Evolutionary conservation across 2,113 vertebrate genomes (phyloP).

Genomic region (Melanostigma gelatinosum): DNA sequence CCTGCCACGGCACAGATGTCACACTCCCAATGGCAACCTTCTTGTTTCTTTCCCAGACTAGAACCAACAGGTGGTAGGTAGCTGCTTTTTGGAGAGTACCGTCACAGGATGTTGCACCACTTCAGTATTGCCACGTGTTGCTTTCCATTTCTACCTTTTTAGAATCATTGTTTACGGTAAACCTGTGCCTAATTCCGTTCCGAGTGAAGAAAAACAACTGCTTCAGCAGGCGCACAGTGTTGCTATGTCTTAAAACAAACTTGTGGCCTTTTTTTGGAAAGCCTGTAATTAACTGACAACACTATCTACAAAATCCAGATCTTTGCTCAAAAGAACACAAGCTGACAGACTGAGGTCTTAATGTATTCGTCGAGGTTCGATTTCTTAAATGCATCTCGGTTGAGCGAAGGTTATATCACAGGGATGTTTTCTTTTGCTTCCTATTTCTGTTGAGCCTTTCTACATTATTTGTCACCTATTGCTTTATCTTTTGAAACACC

Average conservation of each 20-base stretch:
- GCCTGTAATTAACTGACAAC: conserved; percentile 70
- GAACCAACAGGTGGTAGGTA: conserved; percentile 11
- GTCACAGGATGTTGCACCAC: conserved; percentile 24
- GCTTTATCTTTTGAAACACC: background rate
- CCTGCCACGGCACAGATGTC: conserved; percentile 14
- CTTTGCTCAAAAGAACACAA: conserved; percentile 43
- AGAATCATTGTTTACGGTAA: conserved; percentile 79
- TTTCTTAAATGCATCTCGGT: conserved; percentile 32
- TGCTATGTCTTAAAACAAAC: conserved; percentile 71
- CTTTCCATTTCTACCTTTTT: conserved; percentile 63
- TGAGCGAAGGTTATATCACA: conserved; percentile 47
- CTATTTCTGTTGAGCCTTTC: conserved; percentile 33
- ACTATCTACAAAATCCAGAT: conserved; percentile 60
- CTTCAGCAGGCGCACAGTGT: conserved; percentile 46
- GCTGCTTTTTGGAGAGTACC: conserved; percentile 21
- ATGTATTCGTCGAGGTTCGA: conserved; percentile 44
- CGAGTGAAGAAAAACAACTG: conserved; percentile 47
- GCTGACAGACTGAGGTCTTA: conserved; percentile 56
- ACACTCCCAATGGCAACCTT: conserved; percentile 41
- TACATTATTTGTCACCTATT: conserved; percentile 18
- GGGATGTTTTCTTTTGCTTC: conserved; percentile 30
- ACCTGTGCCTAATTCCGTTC: conserved; percentile 87
- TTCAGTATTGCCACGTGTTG: conserved; percentile 45
- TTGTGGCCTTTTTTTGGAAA: conserved; percentile 74
- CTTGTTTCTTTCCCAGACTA: conserved; percentile 11